Evolutionary conservation across 2,113 vertebrate species (phyloP).

Genomic region (Chloropsis cyanopogon): DNA sequence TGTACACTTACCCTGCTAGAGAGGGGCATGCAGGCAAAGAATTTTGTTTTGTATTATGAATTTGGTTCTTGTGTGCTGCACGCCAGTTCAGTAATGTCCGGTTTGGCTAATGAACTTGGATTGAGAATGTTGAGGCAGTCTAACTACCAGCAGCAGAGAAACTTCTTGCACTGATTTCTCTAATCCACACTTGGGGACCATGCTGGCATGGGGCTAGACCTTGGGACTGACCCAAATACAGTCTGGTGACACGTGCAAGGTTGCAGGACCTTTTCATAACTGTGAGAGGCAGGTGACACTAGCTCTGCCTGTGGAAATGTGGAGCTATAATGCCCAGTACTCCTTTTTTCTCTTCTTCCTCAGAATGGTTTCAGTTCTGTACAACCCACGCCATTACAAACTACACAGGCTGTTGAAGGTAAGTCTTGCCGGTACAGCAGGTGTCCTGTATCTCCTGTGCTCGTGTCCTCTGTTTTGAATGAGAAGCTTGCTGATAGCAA

Average conservation of each 20-base stretch:
- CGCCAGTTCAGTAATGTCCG: neutral
- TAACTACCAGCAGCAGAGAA: neutral
- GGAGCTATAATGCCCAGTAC: neutral
- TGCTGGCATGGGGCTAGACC: neutral
- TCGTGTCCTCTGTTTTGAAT: neutral
- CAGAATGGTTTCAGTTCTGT: constrained; percentile 95
- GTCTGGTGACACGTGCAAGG: neutral
- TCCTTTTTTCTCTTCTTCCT: neutral
- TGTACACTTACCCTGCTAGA: neutral
- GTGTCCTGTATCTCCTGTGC: neutral
- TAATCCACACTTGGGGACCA: rapidly evolving
- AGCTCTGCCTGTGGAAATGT: neutral
- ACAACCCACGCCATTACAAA: constrained; percentile 86
- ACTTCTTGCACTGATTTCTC: neutral
- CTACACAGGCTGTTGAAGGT: constrained; percentile 89
- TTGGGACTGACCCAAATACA: neutral
- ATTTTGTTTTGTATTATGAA: neutral
- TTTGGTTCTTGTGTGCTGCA: neutral
- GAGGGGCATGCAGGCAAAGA: neutral
- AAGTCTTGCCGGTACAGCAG: neutral
- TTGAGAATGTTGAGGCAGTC: neutral
- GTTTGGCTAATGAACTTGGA: neutral
- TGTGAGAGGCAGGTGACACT: neutral
- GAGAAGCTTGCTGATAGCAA: neutral
- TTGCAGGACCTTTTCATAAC: neutral